Evolutionary conservation across 2,888 invertebrate species (phyloP).

Genomic region (Phaedon cochleariae): DNA sequence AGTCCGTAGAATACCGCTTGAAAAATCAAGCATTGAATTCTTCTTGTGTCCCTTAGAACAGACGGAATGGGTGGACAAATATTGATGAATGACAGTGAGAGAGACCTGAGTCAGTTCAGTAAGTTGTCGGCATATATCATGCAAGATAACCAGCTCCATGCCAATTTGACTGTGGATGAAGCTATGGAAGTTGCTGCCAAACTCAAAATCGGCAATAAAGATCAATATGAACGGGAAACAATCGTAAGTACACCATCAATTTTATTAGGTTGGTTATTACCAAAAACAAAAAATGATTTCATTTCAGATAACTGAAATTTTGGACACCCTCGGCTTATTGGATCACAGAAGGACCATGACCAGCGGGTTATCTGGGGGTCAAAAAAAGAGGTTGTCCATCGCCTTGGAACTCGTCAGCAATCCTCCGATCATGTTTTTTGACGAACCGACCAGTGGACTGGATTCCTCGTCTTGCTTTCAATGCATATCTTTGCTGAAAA

Average conservation of each 20-base stretch:
- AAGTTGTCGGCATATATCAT: constrained; percentile 96
- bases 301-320: constrained; percentile 87
- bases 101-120: constrained; percentile 85
- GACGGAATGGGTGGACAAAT: constrained; percentile 84
- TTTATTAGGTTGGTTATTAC: neutral
- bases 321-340: constrained; percentile 85
- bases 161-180: constrained; percentile 91
- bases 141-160: constrained; percentile 94
- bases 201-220: constrained; percentile 83
- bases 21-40: too few relatives aligned
- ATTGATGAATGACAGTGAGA: constrained; percentile 84
- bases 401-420: constrained; percentile 95
- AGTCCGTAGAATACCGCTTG: constrained; percentile 58
- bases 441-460: constrained; percentile 95
- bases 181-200: constrained; percentile 94
- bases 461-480: constrained; percentile 97
- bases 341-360: constrained; percentile 92
- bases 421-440: constrained; percentile 97
- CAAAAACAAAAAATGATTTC: neutral
- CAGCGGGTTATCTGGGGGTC: constrained; percentile 91
- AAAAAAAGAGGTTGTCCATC: constrained; percentile 93
- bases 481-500: constrained; percentile 89
- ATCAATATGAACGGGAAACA: constrained; percentile 77
- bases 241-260: constrained; percentile 71
- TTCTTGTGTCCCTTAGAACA: too few relatives aligned